Conservation (phyloP, 2,888 invertebrate genomes). For the Microplitis manilae region DNA sequence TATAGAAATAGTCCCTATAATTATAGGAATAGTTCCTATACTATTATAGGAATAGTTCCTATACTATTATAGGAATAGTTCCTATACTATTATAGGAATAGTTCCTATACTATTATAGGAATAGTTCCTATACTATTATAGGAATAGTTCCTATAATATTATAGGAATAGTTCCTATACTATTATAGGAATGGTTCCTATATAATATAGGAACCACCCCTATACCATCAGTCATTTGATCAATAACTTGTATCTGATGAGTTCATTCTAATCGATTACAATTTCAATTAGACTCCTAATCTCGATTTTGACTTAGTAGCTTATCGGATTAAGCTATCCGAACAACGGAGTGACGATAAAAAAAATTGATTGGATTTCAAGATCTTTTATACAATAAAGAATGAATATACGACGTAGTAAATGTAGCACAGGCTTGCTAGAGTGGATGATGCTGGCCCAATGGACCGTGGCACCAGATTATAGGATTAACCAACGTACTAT, state of each 20-base stretch:
- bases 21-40: too few relatives aligned
- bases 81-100: too few relatives aligned
- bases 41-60: too few relatives aligned
- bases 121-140: too few relatives aligned
- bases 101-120: too few relatives aligned
- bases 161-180: too few relatives aligned
- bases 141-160: too few relatives aligned
- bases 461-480: conserved; percentile 61
- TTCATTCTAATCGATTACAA: not conserved
- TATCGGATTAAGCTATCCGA: not conserved
- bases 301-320: not conserved
- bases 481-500: conserved; percentile 60
- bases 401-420: not conserved
- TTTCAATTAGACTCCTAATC: not conserved
- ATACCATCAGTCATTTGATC: not conserved
- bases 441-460: conserved; percentile 53
- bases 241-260: not conserved
- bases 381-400: not conserved
- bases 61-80: too few relatives aligned
- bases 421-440: conserved; percentile 12
- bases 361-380: not conserved
- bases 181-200: too few relatives aligned
- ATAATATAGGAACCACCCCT: too few relatives aligned
- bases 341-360: not conserved
- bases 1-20: too few relatives aligned